Conservation (phyloP, 30 jellyfish, hydroid and myxozoan genomes). For the Mastigias papua region DNA sequence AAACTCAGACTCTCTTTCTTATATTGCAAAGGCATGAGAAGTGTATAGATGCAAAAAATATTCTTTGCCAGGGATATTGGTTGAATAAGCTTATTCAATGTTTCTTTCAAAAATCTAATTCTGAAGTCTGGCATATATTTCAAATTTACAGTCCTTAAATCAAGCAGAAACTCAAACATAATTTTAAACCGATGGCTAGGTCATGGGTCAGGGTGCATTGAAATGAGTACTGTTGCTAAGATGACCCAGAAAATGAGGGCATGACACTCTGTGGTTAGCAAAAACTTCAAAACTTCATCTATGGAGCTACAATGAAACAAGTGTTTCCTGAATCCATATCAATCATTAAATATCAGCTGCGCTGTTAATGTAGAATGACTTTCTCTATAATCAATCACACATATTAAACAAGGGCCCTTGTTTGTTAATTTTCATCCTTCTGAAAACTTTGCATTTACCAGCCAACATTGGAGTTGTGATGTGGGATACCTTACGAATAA, state of each 20-base stretch:
- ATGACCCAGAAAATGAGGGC: conserved; percentile 50
- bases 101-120: too few species aligned
- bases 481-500: too few species aligned
- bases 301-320: conserved; percentile 21
- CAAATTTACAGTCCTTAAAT: not conserved
- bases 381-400: not conserved
- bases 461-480: not conserved
- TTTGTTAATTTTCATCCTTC: too few species aligned
- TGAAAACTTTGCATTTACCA: too few species aligned
- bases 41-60: too few species aligned
- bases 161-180: too few species aligned
- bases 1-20: too few species aligned
- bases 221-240: conserved; percentile 1
- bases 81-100: not conserved
- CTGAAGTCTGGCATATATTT: too few species aligned
- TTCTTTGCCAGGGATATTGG: too few species aligned
- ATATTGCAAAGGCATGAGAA: too few species aligned
- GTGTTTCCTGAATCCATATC: not conserved
- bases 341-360: conserved; percentile 3
- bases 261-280: conserved; percentile 45
- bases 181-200: not conserved
- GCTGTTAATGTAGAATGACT: not conserved
- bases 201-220: conserved; percentile 41
- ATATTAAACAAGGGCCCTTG: too few species aligned
- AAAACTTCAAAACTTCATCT: conserved; percentile 1